Conservation (phyloP, 2,113 vertebrate species). For the Nyctereutes procyonoides region DNA sequence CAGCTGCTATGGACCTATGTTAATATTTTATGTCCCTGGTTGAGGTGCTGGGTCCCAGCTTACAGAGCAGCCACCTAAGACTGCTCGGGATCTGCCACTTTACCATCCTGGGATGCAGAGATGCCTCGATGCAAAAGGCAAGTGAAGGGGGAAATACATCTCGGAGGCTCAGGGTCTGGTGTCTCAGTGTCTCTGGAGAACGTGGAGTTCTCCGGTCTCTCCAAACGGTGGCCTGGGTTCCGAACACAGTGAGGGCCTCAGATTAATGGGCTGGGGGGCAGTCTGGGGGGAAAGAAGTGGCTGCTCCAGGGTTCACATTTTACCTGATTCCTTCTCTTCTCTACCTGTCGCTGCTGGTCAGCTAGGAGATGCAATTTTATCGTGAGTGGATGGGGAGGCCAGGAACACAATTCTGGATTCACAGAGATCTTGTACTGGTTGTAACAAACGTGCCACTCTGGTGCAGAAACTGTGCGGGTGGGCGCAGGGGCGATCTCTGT, state of each 20-base stretch:
- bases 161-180: background rate
- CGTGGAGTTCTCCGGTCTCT: background rate
- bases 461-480: no score
- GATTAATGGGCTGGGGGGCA: background rate
- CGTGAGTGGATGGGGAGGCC: background rate
- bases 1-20: fast-evolving
- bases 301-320: background rate
- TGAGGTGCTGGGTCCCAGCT: background rate
- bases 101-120: background rate
- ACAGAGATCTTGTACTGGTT: background rate
- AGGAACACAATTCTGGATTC: background rate
- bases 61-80: background rate
- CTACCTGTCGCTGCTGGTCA: background rate
- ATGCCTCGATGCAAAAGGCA: background rate
- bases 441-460: background rate
- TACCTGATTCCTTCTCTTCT: background rate
- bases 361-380: background rate
- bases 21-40: background rate
- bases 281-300: background rate
- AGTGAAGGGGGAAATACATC: background rate
- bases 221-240: background rate
- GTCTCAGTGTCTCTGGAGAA: background rate
- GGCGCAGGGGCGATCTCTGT: background rate
- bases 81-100: background rate
- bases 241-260: background rate